A percentile compares a stretch with the other conserved stretches of the same genome.
Evolutionary conservation across 2,888 invertebrate species (phyloP).

Genomic region (Heteromyza rotundicornis): DNA sequence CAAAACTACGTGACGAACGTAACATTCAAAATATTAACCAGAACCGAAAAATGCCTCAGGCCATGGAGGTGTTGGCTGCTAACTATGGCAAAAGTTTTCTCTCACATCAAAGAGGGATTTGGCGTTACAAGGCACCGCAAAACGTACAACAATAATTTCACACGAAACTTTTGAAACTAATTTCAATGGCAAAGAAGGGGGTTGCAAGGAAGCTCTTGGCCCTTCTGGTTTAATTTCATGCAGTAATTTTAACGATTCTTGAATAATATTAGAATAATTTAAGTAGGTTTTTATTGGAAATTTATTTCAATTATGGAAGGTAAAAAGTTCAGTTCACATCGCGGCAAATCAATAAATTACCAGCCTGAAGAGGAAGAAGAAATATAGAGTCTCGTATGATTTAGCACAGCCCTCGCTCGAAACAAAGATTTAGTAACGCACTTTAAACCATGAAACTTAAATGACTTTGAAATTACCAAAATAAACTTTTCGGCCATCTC

Average conservation of each 20-base stretch:
- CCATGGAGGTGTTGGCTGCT: neutral
- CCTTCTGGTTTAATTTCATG: neutral
- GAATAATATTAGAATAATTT: too few relatives aligned
- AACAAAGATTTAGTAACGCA: neutral
- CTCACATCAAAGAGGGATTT: neutral
- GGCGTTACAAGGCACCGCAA: neutral
- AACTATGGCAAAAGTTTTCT: neutral
- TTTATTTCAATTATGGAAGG: too few relatives aligned
- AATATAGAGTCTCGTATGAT: too few relatives aligned
- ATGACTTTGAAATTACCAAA: slow-evolving; percentile 3
- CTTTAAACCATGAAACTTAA: slow-evolving; percentile 1
- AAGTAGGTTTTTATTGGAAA: too few relatives aligned
- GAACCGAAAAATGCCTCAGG: neutral
- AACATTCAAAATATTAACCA: neutral
- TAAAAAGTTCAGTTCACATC: too few relatives aligned
- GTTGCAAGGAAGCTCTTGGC: neutral
- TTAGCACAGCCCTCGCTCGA: too few relatives aligned
- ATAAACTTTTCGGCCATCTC: neutral
- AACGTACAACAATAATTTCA: neutral
- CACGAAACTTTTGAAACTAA: neutral
- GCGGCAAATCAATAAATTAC: too few relatives aligned
- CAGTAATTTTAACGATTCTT: neutral
- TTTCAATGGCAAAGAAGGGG: slow-evolving; percentile 1
- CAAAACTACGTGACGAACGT: neutral
- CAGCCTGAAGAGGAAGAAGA: too few relatives aligned